These are phyloP conservation scores for Caretta caretta DNA, from an alignment of 2,113 vertebrate genomes.

Conservation along the genomic window DNA sequence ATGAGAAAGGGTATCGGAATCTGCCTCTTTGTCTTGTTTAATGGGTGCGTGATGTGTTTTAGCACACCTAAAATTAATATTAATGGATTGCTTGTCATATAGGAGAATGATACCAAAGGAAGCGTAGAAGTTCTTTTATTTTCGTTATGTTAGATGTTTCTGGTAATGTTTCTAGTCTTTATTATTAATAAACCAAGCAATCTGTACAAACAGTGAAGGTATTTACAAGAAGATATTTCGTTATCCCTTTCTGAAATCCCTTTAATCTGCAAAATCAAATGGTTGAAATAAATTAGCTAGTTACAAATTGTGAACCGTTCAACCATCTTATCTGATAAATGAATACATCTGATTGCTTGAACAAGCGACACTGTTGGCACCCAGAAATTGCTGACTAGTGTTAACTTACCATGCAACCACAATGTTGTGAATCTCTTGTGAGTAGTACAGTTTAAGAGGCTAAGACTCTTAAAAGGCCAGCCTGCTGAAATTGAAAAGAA, in stretches of 20 bases:
- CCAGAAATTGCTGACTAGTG: conserved; percentile 5
- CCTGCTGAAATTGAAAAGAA: conserved; percentile 6
- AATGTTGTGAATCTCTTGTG: neutral
- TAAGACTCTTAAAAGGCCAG: neutral
- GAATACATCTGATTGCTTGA: neutral
- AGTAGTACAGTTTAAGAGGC: conserved; percentile 14
- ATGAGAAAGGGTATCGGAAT: neutral
- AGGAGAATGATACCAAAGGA: neutral
- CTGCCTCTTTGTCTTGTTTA: neutral
- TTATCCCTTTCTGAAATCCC: neutral
- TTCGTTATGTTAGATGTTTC: neutral
- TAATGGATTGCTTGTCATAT: neutral
- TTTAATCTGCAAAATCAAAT: neutral
- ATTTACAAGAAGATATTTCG: neutral
- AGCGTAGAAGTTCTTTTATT: neutral
- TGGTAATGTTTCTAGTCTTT: neutral
- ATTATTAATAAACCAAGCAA: neutral
- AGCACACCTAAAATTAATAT: conserved; percentile 17
- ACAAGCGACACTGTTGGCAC: neutral
- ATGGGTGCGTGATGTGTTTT: neutral
- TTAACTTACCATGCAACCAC: conserved; percentile 6
- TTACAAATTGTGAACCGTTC: neutral
- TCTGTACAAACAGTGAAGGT: neutral
- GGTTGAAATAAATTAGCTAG: neutral
- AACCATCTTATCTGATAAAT: neutral